Base-by-base conservation (phyloP, 1,140 invertebrate species). In the Penaeus japonicus region DNA sequence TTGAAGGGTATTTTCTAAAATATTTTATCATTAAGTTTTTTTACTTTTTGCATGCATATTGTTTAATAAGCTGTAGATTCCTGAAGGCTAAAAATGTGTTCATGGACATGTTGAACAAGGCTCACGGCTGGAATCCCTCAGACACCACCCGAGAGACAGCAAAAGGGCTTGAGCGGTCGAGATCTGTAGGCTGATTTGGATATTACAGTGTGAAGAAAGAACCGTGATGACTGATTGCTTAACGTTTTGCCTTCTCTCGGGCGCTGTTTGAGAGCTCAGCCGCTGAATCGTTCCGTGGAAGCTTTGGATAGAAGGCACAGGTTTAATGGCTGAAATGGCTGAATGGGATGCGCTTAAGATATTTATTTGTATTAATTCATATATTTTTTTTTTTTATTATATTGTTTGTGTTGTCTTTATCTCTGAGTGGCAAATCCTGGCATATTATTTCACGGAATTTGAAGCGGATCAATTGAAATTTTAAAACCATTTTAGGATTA, bases 301-400 rank as follows among this genome's bases (percentile, higher is more conserved):
- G 87, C 87, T 88, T 88, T 88, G 87, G 87, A 88, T 88, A 88
- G 87, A 88, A 88, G 87, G 87, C 87, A 88, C 87, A 83, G 80
- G 87, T 88, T 47, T 47, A 82, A 88, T 83, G 87, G 87, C 87
- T 88, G 80, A 88, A 83, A 47, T 47, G 47, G 47, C 47, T 47
- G 47, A 30, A 73, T 88, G 87, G 87, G 87, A 88, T 88, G 87
- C 83, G 87, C 87, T 88, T 78, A 88, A 88, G 80, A 83, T 88
- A 88, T 83, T 47, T 88, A 88, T 83, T 47, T 15, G 47, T 47
- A 47, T 47, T 47, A 47, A 88, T 88, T 81, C 87, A 75, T 81
- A 83, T 77, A 73, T 88, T 57, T 83, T 83, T 83, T 73, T 55
- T 35, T 47, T 70, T 54, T 80, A 55, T 35, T 55, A 30, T 75